Base-by-base conservation (phyloP, 2,113 vertebrate genomes). In the Rhea americana region DNA sequence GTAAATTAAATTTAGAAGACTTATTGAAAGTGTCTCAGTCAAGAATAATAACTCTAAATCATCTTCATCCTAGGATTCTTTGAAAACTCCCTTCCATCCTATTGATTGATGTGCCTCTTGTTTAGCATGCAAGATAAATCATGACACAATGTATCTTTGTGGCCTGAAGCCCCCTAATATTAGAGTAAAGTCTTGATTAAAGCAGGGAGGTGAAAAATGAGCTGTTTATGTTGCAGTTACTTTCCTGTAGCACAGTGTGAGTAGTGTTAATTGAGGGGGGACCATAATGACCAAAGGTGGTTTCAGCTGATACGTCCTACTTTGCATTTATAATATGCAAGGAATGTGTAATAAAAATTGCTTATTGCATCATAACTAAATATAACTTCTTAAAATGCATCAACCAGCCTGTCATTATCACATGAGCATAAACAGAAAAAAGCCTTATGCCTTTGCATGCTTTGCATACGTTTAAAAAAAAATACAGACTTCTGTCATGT, bases 151-250 rank as follows among this genome's bases (percentile, higher is more conserved):
- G 22, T 47, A 25, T 16, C 3, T 0, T 7, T 1, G 2, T 4
- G 74, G 55, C 68, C 66, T n/a, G 47, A 43, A 82, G 89, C 53
- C 25, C 51, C 32, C 37, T 91, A 47, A 61, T 1, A 2, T 76
- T 79, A 88, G 39, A 63, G 51, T 28, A 53, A 73, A 87, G 86
- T 79, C 81, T 87, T 66, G 53, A 89, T 86, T 81, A 11, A 62
- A 22, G 48, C 6, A 1, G 62, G 85, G 53, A 93, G 56, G 85
- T 7, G 0, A 75, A 45, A 85, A 74, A 48, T 37, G 88, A 90
- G 7, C n/a, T 82, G 93, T 96, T 96, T 91, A 1, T 84, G 90
- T 95, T 95, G 32, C 88, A 90, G 37, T 43, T 6, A 51, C 88
- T 91, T 86, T 88, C 14, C 88, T 94, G 90, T 75, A 82, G 51